Evolutionary conservation across 2,113 vertebrate genomes (phyloP).

Genomic region (Phasianus colchicus): DNA sequence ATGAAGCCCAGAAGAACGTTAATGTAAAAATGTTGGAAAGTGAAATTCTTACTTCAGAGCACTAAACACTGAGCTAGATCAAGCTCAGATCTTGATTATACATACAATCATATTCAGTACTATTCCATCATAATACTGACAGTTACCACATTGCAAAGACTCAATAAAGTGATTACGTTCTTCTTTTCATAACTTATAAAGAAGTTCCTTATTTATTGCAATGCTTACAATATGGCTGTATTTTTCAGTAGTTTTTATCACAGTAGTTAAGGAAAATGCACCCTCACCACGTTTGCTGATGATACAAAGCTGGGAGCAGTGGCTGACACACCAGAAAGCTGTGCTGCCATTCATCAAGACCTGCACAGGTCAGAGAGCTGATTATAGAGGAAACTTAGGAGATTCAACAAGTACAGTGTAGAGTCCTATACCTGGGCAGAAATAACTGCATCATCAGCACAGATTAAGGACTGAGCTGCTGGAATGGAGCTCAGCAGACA

Average conservation of each 20-base stretch:
- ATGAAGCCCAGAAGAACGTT: background rate
- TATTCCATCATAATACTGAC: background rate
- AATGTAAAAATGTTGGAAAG: background rate
- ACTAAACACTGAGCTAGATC: background rate
- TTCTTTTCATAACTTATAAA: background rate
- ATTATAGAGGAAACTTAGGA: too few species aligned
- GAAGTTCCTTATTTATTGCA: background rate
- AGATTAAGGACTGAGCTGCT: too few species aligned
- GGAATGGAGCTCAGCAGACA: too few species aligned
- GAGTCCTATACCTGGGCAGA: background rate
- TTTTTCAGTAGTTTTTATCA: background rate
- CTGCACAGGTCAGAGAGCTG: too few species aligned
- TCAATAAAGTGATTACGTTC: background rate
- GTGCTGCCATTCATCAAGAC: too few species aligned
- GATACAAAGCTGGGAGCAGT: too few species aligned
- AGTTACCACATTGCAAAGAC: too few species aligned
- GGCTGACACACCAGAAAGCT: too few species aligned
- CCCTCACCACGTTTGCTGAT: too few species aligned
- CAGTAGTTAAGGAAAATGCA: background rate
- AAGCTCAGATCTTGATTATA: background rate
- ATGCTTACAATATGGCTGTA: background rate
- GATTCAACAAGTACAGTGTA: background rate
- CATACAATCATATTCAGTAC: background rate
- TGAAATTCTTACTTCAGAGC: background rate
- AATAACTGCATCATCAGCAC: background rate